Conservation (phyloP, 2,797 vertebrate species). For the Micromesistius poutassou region DNA sequence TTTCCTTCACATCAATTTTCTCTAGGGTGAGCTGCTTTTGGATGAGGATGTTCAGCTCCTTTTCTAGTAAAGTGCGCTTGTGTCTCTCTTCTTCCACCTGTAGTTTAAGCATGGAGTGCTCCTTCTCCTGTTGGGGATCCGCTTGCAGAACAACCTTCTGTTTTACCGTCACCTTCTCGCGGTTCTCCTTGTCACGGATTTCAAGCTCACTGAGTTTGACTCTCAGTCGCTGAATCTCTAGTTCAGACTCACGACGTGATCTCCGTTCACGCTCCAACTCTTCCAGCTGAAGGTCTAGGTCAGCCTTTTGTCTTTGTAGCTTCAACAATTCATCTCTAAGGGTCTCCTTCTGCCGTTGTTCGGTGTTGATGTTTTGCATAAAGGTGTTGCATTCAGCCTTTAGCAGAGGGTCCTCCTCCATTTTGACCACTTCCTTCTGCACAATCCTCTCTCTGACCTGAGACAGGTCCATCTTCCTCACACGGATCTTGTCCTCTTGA, state of each 20-base stretch:
- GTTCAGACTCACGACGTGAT: conserved; percentile 85
- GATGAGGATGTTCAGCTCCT: conserved; percentile 79
- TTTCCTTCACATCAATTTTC: conserved; percentile 88
- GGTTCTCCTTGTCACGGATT: conserved; percentile 83
- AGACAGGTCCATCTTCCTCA: conserved; percentile 87
- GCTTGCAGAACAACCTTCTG: conserved; percentile 96
- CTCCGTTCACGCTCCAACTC: conserved; percentile 89
- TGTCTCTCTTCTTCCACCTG: conserved; percentile 91
- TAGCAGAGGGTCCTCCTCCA: conserved; percentile 84
- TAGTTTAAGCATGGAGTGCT: conserved; percentile 85
- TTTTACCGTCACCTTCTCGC: conserved; percentile 89
- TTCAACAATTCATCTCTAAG: conserved; percentile 82
- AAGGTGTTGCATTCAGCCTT: conserved; percentile 83
- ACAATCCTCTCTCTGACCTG: conserved; percentile 88
- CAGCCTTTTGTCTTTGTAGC: conserved; percentile 78
- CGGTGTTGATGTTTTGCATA: conserved; percentile 79
- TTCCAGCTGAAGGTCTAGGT: conserved; percentile 89
- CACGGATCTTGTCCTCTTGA: conserved; percentile 83
- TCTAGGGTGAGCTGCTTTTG: conserved; percentile 83
- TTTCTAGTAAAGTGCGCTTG: conserved; percentile 83
- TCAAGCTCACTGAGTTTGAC: conserved; percentile 82
- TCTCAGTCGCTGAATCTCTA: conserved; percentile 89
- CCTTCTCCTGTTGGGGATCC: conserved; percentile 94
- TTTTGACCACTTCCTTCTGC: conserved; percentile 89
- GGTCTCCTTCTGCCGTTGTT: conserved; percentile 83